Evolutionary conservation across 2,113 vertebrate genomes (phyloP).

Genomic region (Bungarus multicinctus): DNA sequence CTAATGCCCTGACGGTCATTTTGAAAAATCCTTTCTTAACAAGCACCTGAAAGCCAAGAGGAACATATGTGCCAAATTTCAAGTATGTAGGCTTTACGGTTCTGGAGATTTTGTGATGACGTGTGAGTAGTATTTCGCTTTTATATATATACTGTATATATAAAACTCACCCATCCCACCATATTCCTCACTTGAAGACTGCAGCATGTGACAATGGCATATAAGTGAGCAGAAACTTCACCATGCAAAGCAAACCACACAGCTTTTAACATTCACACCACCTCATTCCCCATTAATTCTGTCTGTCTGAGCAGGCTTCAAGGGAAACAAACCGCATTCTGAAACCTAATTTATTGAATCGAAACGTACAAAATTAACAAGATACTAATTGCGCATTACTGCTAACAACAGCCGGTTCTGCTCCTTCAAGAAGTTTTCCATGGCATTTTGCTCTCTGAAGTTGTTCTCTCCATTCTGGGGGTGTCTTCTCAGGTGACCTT

Average conservation of each 20-base stretch:
- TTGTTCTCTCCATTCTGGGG: not conserved
- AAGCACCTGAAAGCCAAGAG: too few species aligned
- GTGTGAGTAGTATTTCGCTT: too few species aligned
- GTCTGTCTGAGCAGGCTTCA: not conserved
- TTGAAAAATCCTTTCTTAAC: too few species aligned
- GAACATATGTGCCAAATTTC: too few species aligned
- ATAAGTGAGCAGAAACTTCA: not conserved
- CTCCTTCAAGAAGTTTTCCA: not conserved
- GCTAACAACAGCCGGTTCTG: not conserved
- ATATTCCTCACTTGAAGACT: not conserved
- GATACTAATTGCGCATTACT: not conserved
- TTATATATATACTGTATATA: too few species aligned
- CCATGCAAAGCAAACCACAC: not conserved
- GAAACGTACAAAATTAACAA: not conserved
- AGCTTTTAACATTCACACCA: not conserved
- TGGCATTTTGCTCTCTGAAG: too few species aligned
- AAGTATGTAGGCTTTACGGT: too few species aligned
- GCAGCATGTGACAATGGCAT: not conserved
- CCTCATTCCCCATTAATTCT: not conserved
- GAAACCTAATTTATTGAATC: not conserved
- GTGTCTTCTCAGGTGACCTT: not conserved
- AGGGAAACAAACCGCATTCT: not conserved
- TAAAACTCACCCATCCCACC: not conserved
- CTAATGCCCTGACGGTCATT: too few species aligned
- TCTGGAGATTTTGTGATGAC: too few species aligned